These are phyloP conservation scores for Tineola bisselliella DNA, from an alignment of 2,888 invertebrate genomes.

Conservation along the genomic window DNA sequence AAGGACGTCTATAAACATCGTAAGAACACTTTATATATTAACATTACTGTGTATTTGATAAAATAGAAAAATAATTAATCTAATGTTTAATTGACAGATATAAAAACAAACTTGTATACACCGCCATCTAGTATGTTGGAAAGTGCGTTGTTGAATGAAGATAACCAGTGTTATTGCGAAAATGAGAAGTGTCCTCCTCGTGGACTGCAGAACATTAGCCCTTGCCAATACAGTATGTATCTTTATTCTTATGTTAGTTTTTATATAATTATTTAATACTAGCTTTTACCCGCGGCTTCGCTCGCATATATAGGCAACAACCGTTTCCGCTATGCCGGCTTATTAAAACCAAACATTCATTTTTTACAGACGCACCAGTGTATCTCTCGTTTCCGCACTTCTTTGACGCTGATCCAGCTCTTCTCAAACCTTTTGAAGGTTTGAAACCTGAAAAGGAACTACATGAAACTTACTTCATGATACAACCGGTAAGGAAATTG, in stretches of 20 bases:
- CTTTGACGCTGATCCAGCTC: constrained; percentile 77
- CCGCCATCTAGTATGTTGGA: constrained; percentile 77
- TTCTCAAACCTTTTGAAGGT: constrained; percentile 76
- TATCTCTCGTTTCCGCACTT: constrained; percentile 92
- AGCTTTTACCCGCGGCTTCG: too few relatives aligned
- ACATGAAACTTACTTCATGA: constrained; percentile 83
- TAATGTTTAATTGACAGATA: constrained; percentile 53
- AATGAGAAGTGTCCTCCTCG: constrained; percentile 75
- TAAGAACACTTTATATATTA: constrained; percentile 26
- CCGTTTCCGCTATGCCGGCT: not conserved
- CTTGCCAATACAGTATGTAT: constrained; percentile 84
- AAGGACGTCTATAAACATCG: constrained; percentile 77
- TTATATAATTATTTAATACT: too few relatives aligned
- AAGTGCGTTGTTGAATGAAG: constrained; percentile 70
- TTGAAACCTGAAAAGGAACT: constrained; percentile 73
- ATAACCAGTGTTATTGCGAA: constrained; percentile 81
- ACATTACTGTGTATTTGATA: not conserved
- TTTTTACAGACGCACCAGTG: constrained; percentile 80
- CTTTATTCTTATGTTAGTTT: too few relatives aligned
- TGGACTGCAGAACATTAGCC: constrained; percentile 86
- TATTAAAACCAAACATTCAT: not conserved
- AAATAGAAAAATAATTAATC: not conserved
- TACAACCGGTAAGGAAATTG: constrained; percentile 77
- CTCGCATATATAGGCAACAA: too few relatives aligned
- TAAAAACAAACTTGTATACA: constrained; percentile 77